Conservation (phyloP, 2,888 invertebrate species). For the Cosmopolites sordidus region DNA sequence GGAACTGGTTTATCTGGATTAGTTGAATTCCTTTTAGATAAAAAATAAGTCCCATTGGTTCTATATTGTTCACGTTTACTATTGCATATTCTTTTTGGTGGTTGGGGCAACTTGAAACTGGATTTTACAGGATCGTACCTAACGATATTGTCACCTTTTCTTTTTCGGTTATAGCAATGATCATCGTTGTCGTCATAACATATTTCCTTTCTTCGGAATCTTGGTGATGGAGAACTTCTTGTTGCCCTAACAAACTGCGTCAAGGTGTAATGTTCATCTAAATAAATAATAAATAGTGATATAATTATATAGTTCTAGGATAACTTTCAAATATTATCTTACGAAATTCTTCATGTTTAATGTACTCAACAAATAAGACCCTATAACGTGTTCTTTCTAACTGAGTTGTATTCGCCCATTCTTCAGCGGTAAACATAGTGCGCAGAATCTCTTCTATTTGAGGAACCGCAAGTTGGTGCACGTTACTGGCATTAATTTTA, state of each 20-base stretch:
- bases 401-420: not conserved
- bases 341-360: not conserved
- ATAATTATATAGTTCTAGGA: too few relatives aligned
- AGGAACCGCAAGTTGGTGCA: not conserved
- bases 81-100: not conserved
- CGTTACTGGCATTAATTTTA: not conserved
- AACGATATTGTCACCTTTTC: not conserved
- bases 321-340: not conserved
- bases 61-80: not conserved
- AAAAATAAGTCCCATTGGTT: not conserved
- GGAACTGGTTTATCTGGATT: not conserved
- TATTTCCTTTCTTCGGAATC: too few relatives aligned
- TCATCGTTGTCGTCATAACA: too few relatives aligned
- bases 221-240: too few relatives aligned
- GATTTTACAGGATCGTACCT: not conserved
- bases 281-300: too few relatives aligned
- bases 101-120: not conserved
- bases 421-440: not conserved
- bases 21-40: not conserved
- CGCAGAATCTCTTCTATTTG: not conserved
- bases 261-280: too few relatives aligned
- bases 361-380: not conserved
- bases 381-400: not conserved
- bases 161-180: not conserved
- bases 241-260: too few relatives aligned